A percentile compares a stretch with the other conserved stretches of the same genome.
These are phyloP conservation scores for Temnothorax nylanderi DNA, from an alignment of 1,140 invertebrate genomes.

Conservation along the genomic window DNA sequence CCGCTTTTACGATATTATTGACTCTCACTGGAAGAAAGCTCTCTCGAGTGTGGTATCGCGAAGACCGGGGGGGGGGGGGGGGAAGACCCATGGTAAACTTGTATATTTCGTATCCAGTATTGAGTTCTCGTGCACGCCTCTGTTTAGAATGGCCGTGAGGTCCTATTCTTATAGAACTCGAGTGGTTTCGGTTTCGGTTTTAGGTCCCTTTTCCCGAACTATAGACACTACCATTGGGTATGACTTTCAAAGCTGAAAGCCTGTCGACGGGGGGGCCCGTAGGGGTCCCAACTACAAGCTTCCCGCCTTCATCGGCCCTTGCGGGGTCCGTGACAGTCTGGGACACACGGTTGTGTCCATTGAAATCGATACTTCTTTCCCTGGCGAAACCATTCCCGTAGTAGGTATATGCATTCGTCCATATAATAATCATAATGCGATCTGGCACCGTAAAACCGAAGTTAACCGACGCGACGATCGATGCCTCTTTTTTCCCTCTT, in stretches of 20 bases:
- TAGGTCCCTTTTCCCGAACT: slow-evolving; percentile 69
- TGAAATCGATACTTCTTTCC: slow-evolving; percentile 77
- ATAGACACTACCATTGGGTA: slow-evolving; percentile 67
- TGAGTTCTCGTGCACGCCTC: slow-evolving; percentile 70
- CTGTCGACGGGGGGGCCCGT: slow-evolving; percentile 75
- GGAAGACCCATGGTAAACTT: slow-evolving; percentile 23
- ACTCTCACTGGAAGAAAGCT: slow-evolving; percentile 68
- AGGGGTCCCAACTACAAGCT: slow-evolving; percentile 62
- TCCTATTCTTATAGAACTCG: slow-evolving; percentile 68
- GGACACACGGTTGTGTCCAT: slow-evolving; percentile 73
- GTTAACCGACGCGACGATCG: slow-evolving; percentile 23
- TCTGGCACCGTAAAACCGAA: slow-evolving; percentile 32
- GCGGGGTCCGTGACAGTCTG: slow-evolving; percentile 68
- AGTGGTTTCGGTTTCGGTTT: slow-evolving; percentile 75
- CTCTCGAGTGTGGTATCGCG: slow-evolving; percentile 20
- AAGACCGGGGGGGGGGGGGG: neutral
- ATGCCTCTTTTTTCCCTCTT: neutral
- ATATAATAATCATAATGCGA: slow-evolving; percentile 58
- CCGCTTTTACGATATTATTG: slow-evolving; percentile 69
- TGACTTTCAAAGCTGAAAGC: slow-evolving; percentile 78
- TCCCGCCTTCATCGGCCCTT: slow-evolving; percentile 67
- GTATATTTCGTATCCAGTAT: slow-evolving; percentile 39
- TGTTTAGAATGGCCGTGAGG: slow-evolving; percentile 69
- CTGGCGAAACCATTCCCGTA: slow-evolving; percentile 21
- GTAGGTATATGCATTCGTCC: slow-evolving; percentile 44